Evolutionary conservation across 2,888 invertebrate species (phyloP).

Genomic region (Thymelicus lineola): DNA sequence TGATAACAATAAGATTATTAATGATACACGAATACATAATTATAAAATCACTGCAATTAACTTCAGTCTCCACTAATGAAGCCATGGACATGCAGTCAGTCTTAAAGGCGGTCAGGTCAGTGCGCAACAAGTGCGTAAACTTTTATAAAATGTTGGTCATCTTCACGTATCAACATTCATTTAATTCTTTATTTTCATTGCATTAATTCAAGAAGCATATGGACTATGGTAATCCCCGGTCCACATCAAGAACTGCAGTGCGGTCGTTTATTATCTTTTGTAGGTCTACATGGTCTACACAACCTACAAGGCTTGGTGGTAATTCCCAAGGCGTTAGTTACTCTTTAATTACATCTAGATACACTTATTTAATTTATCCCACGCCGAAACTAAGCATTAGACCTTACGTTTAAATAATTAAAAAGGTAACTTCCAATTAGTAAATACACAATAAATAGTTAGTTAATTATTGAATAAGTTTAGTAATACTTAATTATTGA

Average conservation of each 20-base stretch:
- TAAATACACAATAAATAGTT: no score
- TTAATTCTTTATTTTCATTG: not conserved
- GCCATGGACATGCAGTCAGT: not conserved
- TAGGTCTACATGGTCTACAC: no score
- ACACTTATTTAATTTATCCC: no score
- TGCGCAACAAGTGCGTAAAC: not conserved
- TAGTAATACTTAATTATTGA: no score
- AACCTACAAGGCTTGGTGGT: no score
- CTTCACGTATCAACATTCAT: not conserved
- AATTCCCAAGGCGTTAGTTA: not conserved
- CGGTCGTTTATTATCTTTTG: no score
- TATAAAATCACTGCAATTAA: not conserved
- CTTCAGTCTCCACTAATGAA: not conserved
- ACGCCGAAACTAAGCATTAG: not conserved
- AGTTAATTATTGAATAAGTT: no score
- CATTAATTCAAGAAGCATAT: not conserved
- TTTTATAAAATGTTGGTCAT: constrained; percentile 4
- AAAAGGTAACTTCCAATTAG: no score
- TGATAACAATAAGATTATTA: no score
- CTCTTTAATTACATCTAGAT: not conserved
- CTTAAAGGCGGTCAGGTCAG: not conserved
- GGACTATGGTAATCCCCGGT: no score
- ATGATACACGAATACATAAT: no score
- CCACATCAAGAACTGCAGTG: no score
- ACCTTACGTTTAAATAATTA: not conserved